phyloP scores from a whole-genome alignment of 2,888 invertebrate genomes.

The Sericinus montela region DNA sequence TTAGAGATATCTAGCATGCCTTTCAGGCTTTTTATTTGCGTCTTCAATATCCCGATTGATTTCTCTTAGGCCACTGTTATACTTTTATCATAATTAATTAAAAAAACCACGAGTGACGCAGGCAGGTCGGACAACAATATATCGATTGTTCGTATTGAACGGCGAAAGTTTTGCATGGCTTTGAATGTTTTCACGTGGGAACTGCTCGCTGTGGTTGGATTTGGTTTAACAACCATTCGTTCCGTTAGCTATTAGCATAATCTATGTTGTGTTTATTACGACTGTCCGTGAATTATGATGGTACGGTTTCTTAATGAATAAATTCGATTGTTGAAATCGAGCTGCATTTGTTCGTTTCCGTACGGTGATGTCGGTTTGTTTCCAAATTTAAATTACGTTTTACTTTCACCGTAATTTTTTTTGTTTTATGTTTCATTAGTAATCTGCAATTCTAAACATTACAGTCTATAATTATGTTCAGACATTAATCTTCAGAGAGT shows the following conservation, averaged over 20 bases:
- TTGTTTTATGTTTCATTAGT: too few relatives aligned
- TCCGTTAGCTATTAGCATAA: constrained; percentile 5
- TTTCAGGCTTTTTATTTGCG: too few relatives aligned
- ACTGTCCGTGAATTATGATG: background rate
- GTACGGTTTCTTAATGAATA: background rate
- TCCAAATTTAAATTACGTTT: background rate
- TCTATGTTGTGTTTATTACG: background rate
- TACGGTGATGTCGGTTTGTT: background rate
- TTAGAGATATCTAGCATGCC: too few relatives aligned
- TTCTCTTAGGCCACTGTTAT: too few relatives aligned
- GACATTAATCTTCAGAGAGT: too few relatives aligned
- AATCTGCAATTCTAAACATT: too few relatives aligned
- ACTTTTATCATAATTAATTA: too few relatives aligned
- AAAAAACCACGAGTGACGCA: too few relatives aligned
- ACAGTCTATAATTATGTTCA: too few relatives aligned
- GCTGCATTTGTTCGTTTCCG: background rate
- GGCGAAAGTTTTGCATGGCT: constrained; percentile 18
- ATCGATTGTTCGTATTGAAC: constrained; percentile 13
- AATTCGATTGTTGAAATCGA: background rate
- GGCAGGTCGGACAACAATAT: constrained; percentile 3
- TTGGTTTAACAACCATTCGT: background rate
- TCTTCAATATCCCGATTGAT: too few relatives aligned
- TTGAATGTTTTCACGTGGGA: constrained; percentile 2
- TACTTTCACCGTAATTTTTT: background rate
- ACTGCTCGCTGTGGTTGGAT: background rate